Evolutionary conservation across 2,113 vertebrate species (phyloP).

Genomic region (Zeus faber): DNA sequence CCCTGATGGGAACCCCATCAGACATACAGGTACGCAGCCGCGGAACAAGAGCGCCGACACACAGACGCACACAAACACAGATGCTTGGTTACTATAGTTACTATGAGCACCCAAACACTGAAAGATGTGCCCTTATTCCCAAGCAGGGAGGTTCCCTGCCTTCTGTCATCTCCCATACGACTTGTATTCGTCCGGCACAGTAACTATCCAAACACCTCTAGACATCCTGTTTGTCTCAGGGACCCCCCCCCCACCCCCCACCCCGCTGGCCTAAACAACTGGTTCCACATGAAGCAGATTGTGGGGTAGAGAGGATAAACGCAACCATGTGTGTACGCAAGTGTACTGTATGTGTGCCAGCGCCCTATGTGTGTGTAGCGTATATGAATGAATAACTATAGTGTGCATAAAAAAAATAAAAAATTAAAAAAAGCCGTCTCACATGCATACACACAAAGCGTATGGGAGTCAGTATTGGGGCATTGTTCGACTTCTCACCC

Average conservation of each 20-base stretch:
- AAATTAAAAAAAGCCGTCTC: slow-evolving; percentile 12
- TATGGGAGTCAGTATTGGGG: slow-evolving; percentile 42
- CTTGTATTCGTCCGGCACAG: slow-evolving; percentile 17
- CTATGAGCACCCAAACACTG: background rate
- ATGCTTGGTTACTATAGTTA: background rate
- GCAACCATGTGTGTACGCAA: slow-evolving; percentile 69
- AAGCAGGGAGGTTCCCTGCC: background rate
- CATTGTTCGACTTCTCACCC: slow-evolving; percentile 38
- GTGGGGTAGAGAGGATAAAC: slow-evolving; percentile 64
- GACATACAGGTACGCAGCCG: slow-evolving; percentile 7
- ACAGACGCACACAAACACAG: slow-evolving; percentile 16
- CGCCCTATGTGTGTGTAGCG: slow-evolving; percentile 10
- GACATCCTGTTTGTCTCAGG: slow-evolving; percentile 72
- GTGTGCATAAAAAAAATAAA: slow-evolving; percentile 22
- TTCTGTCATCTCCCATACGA: background rate
- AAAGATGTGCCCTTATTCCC: background rate
- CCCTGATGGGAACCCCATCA: background rate
- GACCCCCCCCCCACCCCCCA: slow-evolving; percentile 45
- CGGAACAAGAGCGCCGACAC: slow-evolving; percentile 4
- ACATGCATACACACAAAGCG: slow-evolving; percentile 22
- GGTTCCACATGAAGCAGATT: slow-evolving; percentile 70
- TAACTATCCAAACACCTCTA: slow-evolving; percentile 61
- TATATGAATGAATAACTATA: slow-evolving; percentile 26
- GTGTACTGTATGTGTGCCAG: slow-evolving; percentile 33
- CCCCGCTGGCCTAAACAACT: slow-evolving; percentile 62